Percentiles rank a stretch among this genome's conserved stretches.
Evolutionary conservation across 2,888 invertebrate genomes (phyloP).

Genomic region (Priapulus caudatus): DNA sequence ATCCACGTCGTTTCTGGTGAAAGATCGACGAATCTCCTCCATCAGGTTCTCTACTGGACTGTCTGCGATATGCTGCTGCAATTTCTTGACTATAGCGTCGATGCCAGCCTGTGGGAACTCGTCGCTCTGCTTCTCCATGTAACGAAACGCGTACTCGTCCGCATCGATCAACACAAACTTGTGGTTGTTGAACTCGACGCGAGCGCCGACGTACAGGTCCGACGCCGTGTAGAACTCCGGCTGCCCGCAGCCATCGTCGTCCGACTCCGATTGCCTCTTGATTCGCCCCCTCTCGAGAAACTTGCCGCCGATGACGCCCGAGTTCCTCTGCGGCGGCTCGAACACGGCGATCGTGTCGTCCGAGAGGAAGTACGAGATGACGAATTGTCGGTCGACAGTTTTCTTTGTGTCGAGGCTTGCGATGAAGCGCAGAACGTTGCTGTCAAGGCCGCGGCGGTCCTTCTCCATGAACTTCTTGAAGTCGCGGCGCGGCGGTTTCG

Average conservation of each 20-base stretch:
- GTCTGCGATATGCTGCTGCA: not conserved
- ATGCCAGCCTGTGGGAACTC: conserved; percentile 31
- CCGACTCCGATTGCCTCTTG: conserved; percentile 54
- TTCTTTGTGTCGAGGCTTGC: conserved; percentile 62
- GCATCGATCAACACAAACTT: conserved; percentile 65
- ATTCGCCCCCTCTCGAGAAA: conserved; percentile 56
- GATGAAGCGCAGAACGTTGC: conserved; percentile 62
- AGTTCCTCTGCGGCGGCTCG: conserved; percentile 58
- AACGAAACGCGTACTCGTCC: conserved; percentile 70
- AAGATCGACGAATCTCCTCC: not conserved
- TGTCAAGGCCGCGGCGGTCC: conserved; percentile 60
- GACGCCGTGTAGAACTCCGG: conserved; percentile 57
- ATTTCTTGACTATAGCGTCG: not conserved
- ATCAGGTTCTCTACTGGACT: not conserved
- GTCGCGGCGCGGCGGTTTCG: conserved; percentile 61
- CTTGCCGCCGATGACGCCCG: conserved; percentile 61
- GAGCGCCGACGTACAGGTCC: conserved; percentile 64
- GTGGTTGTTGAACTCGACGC: conserved; percentile 58
- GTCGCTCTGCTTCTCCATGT: conserved; percentile 36
- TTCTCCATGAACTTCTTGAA: conserved; percentile 66
- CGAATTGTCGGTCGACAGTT: conserved; percentile 67
- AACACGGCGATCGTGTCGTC: conserved; percentile 61
- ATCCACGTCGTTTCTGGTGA: not conserved
- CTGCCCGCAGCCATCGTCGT: conserved; percentile 45
- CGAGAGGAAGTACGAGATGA: conserved; percentile 59